phyloP scores from a whole-genome alignment of 1,140 invertebrate species.

The Atta colombica region DNA sequence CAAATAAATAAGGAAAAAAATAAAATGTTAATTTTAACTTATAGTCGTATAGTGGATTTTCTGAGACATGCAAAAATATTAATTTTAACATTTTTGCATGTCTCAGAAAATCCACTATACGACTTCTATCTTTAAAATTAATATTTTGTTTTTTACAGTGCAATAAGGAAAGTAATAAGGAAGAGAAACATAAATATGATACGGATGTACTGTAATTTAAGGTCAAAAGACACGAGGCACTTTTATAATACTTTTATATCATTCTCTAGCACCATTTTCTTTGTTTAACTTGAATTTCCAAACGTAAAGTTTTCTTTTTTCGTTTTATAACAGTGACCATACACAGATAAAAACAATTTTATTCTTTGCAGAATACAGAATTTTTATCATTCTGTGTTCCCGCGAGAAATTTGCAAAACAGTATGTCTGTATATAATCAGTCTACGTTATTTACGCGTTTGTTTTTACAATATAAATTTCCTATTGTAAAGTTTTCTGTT shows the following conservation, averaged over 20 bases:
- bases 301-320: neutral
- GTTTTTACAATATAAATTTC: constrained; percentile 33
- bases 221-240: neutral
- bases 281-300: constrained; percentile 17
- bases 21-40: no score
- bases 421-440: neutral
- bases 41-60: no score
- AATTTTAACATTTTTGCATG: no score
- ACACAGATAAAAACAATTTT: constrained; percentile 17
- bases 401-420: constrained; percentile 27
- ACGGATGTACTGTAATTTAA: neutral
- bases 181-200: neutral
- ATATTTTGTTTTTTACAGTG: no score
- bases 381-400: constrained; percentile 12
- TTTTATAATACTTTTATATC: neutral
- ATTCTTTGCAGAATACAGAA: neutral
- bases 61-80: no score
- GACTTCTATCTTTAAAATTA: no score
- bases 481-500: constrained; percentile 20
- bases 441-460: neutral
- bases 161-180: no score
- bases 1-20: neutral
- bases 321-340: neutral
- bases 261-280: neutral
- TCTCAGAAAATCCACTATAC: no score